Percentiles rank a stretch among this genome's conserved stretches.
Conservation (phyloP, 2,113 vertebrate genomes). For the Gymnobelideus leadbeateri region DNA sequence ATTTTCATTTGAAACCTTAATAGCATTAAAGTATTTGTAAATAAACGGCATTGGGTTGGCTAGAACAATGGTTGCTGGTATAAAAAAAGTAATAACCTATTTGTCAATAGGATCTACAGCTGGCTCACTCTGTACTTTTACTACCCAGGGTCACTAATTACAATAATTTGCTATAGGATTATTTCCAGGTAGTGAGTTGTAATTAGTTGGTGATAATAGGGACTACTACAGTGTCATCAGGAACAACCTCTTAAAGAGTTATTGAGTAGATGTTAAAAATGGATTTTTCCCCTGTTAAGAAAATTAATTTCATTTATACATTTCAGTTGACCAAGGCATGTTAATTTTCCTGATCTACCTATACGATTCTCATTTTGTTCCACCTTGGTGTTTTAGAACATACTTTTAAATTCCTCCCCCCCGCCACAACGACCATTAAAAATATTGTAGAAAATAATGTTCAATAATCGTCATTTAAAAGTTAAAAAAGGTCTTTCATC, state of each 20-base stretch:
- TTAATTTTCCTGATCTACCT: not conserved
- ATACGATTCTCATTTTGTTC: not conserved
- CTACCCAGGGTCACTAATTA: conserved; percentile 77
- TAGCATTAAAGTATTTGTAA: conserved; percentile 76
- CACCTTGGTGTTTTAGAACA: conserved; percentile 6
- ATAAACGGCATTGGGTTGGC: conserved; percentile 62
- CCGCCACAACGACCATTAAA: not conserved
- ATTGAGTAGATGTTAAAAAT: conserved; percentile 11
- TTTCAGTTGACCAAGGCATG: not conserved
- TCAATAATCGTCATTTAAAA: not conserved
- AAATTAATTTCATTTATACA: conserved; percentile 24
- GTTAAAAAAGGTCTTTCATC: not conserved
- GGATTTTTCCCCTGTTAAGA: not conserved
- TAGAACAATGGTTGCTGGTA: conserved; percentile 71
- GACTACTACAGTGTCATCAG: conserved; percentile 16
- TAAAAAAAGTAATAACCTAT: conserved; percentile 67
- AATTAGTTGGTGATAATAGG: conserved; percentile 43
- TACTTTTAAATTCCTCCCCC: not conserved
- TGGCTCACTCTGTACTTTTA: conserved; percentile 48
- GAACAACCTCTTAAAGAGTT: conserved; percentile 50
- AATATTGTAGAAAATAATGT: not conserved
- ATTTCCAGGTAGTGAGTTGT: conserved; percentile 56
- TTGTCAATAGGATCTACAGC: conserved; percentile 76
- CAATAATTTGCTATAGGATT: conserved; percentile 72
- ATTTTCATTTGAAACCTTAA: conserved; percentile 78